Evolutionary conservation across 2,113 vertebrate genomes (phyloP), one percentile per base, ranked within the genome.

Genomic region (Atrichornis clamosus): DNA sequence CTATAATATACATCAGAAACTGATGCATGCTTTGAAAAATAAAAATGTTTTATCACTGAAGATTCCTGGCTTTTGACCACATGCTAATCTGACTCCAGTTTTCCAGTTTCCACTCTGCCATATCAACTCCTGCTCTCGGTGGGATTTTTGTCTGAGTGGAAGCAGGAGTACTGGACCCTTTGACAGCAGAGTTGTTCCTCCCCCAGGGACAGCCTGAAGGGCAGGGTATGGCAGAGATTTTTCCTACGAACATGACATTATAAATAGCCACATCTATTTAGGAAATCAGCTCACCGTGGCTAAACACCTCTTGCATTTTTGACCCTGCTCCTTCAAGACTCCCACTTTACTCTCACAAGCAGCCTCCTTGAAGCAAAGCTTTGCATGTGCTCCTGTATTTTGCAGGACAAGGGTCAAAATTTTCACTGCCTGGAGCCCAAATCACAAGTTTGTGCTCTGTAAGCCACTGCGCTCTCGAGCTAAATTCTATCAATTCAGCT

Each of bases 1-100:
- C 52, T 42, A 78, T 72, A 81, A 92, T 81, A 64, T 89, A 55
- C 65, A 77, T 90, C 85, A 94, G 86, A 88, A 90, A 90, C 53
- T 27, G n/a, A 90, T 65, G 69, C 12, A 28, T 13, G 49, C 62
- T 79, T 87, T 65, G 55, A 14, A 69, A 62, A 77, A 87, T 7
- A 24, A 46, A 90, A 80, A 20, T 0, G 1, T 46, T 85, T 88
- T 95, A 89, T 84, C 41, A 15, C n/a, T 24, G 24, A 74, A 50
- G 32, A n/a, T 77, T 92, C 46, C 72, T 92, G 63, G 42, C 79
- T 85, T 69, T 84, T 9, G 3, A 53, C 58, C 23, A 17, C 1
- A 1, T 79, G 84, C 46, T 77, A 96, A 27, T 79, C 41, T 83
- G 46, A 82, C 68, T 62, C 41, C 20, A 26, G 49, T 56, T 76